Base-by-base conservation (phyloP, 2,113 vertebrate genomes). In the Corythoichthys intestinalis region DNA sequence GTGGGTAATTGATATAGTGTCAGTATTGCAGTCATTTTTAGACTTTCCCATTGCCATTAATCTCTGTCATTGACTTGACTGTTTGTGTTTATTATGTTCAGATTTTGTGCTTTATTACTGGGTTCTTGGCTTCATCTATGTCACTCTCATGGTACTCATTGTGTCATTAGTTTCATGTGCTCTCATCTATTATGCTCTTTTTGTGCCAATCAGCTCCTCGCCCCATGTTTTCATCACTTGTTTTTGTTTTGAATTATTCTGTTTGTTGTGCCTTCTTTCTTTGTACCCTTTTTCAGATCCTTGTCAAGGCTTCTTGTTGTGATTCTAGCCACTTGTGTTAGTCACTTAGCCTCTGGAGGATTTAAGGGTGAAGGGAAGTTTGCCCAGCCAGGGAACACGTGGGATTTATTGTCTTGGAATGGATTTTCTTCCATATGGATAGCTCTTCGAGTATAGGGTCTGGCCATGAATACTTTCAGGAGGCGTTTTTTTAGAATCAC, bases 171-270 rank as follows among this genome's bases (percentile, higher is more conserved):
- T 41, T 41, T 41, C 15, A 41, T 17, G 3, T 44, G 38, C 6
- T 41, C 1, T 41, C 59, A 61, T 44, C 38, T 44, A 41, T 61
- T 41, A 61, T 61, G 39, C 17, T 8, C 59, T 61, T 17, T n/a
- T n/a, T 61, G 15, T 41, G 15, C 38, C 59, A 61, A 41, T 39
- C 58, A n/a, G 15, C 38, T 41, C 17, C 8, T 41, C 41, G 38
- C 38, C 14, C 15, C 14, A 6, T 34, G 58, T 60, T 2, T 39
- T 60, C 37, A 39, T 15, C 37, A 60, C 58, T 41, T 41, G 59
- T 39, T 38, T 59, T 60, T 60, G 37, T 44, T 44, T 61, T 17
- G 17, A 41, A 61, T 61, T 44, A 61, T 61, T 61, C 59, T 46
- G 39, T 62, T 56, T 56, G 41, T 46, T 44, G 17, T 44, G 17